Evolutionary conservation across 2,797 vertebrate species (phyloP), one percentile per base, ranked within the genome.

Genomic region (Tolypeutes matacus): DNA sequence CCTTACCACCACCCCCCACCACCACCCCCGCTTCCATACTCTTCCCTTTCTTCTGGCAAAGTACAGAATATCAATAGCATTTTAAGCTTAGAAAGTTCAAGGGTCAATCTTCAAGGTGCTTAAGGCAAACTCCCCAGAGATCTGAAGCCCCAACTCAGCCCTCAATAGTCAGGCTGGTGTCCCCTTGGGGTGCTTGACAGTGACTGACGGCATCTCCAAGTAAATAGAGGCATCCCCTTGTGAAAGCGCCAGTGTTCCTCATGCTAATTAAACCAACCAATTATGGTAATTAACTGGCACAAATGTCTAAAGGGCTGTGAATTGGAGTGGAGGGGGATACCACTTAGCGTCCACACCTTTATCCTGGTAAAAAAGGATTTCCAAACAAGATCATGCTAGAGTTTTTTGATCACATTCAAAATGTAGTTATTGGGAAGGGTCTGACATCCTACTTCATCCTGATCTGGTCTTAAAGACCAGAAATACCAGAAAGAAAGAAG

Each of bases 231-330:
- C 84, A 31, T 75, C 95, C 70, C 77, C 13, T 1, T 53, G 78
- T 69, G 95, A 96, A 91, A 96, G 76, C 77, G 2, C 94, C 97
- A 84, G 88, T n/a, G 70, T 60, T 81, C 94, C 95, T 89, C 95
- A 91, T 96, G 96, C 94, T 97, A 94, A 97, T 97, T 97, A 96
- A 94, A 97, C 95, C 95, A 95, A 91, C 96, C 95, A 97, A 96
- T 97, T 95, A 97, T 97, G 97, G 58, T 95, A 95, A 97, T 96
- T 95, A 96, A 95, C 97, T 91, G 93, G 96, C 84, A 69, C 94
- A 92, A 95, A 92, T 64, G 94, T 87, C 72, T 95, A 76, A 96
- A 89, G 73, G 96, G 84, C 94, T 93, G 91, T 82, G 96, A 95
- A 88, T 95, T 69, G 18, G 83, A 95, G 84, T 31, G 84, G 86